These are phyloP conservation scores for Danaus plexippus DNA, from an alignment of 1,140 invertebrate species.

Conservation along the genomic window DNA sequence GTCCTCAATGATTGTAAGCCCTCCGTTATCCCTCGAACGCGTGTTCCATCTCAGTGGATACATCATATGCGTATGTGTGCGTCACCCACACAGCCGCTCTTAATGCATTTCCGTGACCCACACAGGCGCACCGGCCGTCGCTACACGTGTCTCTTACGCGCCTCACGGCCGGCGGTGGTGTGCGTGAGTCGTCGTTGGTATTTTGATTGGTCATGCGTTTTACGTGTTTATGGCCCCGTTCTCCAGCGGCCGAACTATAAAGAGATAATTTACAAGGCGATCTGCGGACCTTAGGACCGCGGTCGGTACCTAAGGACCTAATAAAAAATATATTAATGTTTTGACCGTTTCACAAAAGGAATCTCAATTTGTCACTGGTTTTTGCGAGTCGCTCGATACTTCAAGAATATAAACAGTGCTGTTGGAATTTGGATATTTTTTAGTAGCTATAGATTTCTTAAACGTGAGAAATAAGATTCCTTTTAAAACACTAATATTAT, in stretches of 20 bases:
- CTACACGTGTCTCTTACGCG: constrained; percentile 15
- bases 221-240: constrained; percentile 62
- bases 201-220: constrained; percentile 73
- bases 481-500: too few relatives aligned
- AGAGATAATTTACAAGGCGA: constrained; percentile 55
- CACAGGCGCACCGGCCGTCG: constrained; percentile 15
- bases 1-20: constrained; percentile 53
- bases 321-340: too few relatives aligned
- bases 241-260: constrained; percentile 55
- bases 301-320: constrained; percentile 33
- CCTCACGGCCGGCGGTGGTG: constrained; percentile 26
- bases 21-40: constrained; percentile 66
- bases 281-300: constrained; percentile 7
- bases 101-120: constrained; percentile 41
- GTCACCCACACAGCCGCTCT: constrained; percentile 30
- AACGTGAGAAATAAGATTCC: too few relatives aligned
- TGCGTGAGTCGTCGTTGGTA: constrained; percentile 65
- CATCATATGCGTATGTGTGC: constrained; percentile 37
- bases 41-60: constrained; percentile 61
- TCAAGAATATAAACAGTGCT: too few relatives aligned
- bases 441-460: too few relatives aligned
- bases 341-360: not conserved
- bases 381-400: too few relatives aligned
- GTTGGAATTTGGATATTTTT: too few relatives aligned
- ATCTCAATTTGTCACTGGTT: too few relatives aligned